Base-by-base conservation (phyloP, 1,140 invertebrate species). In the Penaeus indicus region DNA sequence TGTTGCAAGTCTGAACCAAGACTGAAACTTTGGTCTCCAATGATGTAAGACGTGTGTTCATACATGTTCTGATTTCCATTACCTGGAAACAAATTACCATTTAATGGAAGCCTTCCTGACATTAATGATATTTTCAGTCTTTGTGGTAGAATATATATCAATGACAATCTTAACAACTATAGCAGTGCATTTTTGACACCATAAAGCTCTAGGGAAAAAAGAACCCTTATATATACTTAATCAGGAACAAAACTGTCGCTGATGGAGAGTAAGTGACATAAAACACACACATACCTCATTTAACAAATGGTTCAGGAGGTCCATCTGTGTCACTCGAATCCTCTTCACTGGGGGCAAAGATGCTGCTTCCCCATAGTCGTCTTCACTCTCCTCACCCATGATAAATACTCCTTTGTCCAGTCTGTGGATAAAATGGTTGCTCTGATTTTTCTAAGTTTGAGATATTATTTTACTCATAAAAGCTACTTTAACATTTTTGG, bases 21-120 rank as follows among this genome's bases (percentile, higher is more conserved):
- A 88, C 69, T 42, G 79, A 88, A 22, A 91, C 88, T 77, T 91
- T 91, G 67, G 72, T 91, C 85, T 91, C 90, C 85, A 91, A 62
- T 18, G 82, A 77, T 10, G 86, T 88, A 32, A 88, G 81, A 21
- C 86, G 63, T 3, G 86, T 88, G 80, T 88, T 88, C 86, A 88
- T 88, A 60, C 86, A 88, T 19, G 86, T 88, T 75, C 80, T 54
- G 86, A 88, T 88, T 64, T 88, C 86, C 11, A 64, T 77, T n/a
- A 88, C 81, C 86, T 88, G 79, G 38, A 62, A 32, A 61, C n/a
- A 38, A 69, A 38, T 42, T 72, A 84, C 10, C 25, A 11, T 54
- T 54, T 54, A 54, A 13, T 54, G 16, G 54, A 54, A 16, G 10
- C 11, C 54, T 54, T 54, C 54, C 5, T 54, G 11, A 54, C 10